Percentiles rank a stretch among this genome's conserved stretches.
phyloP scores from a whole-genome alignment of 1,140 invertebrate species.

The Steinernema khuongi region DNA sequence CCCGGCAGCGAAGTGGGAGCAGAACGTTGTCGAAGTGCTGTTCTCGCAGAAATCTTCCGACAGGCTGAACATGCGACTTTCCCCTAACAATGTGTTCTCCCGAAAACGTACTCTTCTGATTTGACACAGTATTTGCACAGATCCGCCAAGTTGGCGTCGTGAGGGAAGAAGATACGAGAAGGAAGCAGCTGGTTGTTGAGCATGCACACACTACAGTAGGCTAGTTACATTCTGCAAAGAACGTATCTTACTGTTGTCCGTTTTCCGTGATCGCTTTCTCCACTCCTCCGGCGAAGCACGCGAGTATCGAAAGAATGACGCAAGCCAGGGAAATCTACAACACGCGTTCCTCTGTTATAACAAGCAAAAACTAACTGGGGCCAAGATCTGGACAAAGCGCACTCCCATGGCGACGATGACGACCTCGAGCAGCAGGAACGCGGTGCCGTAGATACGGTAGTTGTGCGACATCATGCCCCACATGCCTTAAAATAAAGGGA shows the following conservation, averaged over 20 bases:
- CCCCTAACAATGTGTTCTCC: neutral
- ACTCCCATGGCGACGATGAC: slow-evolving; percentile 63
- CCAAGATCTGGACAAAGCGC: slow-evolving; percentile 63
- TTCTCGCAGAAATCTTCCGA: slow-evolving; percentile 47
- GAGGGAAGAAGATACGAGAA: slow-evolving; percentile 43
- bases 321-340: slow-evolving; percentile 49
- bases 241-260: slow-evolving; percentile 49
- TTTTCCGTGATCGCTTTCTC: slow-evolving; percentile 51
- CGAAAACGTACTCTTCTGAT: slow-evolving; percentile 40
- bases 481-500: slow-evolving; percentile 35
- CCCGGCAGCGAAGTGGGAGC: slow-evolving; percentile 47
- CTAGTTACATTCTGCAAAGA: neutral
- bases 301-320: slow-evolving; percentile 53
- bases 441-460: slow-evolving; percentile 62
- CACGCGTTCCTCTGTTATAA: neutral
- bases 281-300: slow-evolving; percentile 57
- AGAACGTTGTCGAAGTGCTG: slow-evolving; percentile 41
- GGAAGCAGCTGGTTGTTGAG: slow-evolving; percentile 51
- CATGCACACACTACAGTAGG: slow-evolving; percentile 50
- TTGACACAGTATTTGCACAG: slow-evolving; percentile 52
- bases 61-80: slow-evolving; percentile 36
- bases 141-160: slow-evolving; percentile 36
- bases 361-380: slow-evolving; percentile 47
- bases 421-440: slow-evolving; percentile 61
- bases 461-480: slow-evolving; percentile 61